Base-by-base conservation (phyloP, 2,888 invertebrate genomes). In the Oligia strigilis region DNA sequence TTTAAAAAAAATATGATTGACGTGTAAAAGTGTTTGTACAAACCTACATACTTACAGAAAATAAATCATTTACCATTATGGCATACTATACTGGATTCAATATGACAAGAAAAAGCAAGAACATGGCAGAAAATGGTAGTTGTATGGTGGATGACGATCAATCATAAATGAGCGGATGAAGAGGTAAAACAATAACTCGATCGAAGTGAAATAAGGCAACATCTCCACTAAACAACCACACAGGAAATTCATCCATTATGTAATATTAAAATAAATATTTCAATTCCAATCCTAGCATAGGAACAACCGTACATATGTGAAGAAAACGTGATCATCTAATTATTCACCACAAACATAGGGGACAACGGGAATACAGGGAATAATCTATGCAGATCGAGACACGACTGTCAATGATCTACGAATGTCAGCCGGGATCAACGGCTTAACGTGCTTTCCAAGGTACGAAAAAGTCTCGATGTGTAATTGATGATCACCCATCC, bases 281-380 rank as follows among this genome's bases (percentile, higher is more conserved):
- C 14, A 19, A 8, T 19, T 55, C 8, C 11, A 55, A n/a, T 17
- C 9, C 29, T 13, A 60, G 55, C 84, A 58, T 52, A 67, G 71
- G 13, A 75, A 82, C 67, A 79, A n/a, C 11, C 5, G 2, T 0
- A 70, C 60, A n/a, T 52, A 52, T 6, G 72, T 29, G 5, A n/a
- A 4, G 40, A 19, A n/a, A 77, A 84, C 77, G 77, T 84, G 81
- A 84, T 43, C 69, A 49, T 55, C 23, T 73, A 77, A 60, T 64
- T 84, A 78, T 87, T 80, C 80, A 84, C 85, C 79, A 78, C 76
- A 64, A 79, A 71, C 14, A 29, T 13, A 73, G 29, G 29, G 29
- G 29, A 29, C 29, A 29, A 29, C 29, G 29, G 29, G 29, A 29
- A 29, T 29, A 29, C 29, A 29, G 29, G 29, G 19, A 40, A 71